phyloP scores from a whole-genome alignment of 1,140 invertebrate genomes.

The Leptinotarsa texana region DNA sequence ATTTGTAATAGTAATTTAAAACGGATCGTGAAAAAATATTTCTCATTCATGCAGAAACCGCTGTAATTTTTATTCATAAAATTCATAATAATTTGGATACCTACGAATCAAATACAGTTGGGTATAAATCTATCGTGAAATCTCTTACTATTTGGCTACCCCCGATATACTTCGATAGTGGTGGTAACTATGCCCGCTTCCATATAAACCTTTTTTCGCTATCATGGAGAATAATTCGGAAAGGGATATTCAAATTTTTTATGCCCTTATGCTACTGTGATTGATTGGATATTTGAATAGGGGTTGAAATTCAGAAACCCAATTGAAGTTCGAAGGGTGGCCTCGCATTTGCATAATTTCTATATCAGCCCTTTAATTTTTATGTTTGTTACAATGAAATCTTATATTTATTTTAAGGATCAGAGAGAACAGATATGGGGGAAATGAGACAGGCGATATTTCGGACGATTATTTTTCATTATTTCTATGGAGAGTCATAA shows the following conservation, averaged over 20 bases:
- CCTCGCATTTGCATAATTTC: conserved; percentile 24
- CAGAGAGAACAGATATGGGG: conserved; percentile 16
- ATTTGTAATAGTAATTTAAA: background rate
- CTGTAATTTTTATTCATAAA: no score
- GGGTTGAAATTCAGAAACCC: conserved; percentile 29
- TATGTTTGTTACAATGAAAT: conserved; percentile 24
- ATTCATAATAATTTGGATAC: no score
- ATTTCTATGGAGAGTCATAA: background rate
- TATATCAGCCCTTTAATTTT: conserved; percentile 27
- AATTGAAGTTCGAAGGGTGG: conserved; percentile 22
- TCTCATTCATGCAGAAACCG: background rate
- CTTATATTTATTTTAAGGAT: conserved; percentile 30
- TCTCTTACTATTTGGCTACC: background rate
- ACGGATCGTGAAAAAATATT: background rate
- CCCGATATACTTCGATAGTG: conserved; percentile 5
- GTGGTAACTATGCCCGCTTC: background rate
- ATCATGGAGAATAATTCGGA: conserved; percentile 21
- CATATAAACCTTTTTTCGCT: conserved; percentile 29
- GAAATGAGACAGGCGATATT: conserved; percentile 16
- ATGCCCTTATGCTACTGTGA: conserved; percentile 23
- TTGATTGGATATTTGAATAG: conserved; percentile 30
- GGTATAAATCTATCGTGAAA: background rate
- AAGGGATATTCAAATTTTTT: conserved; percentile 30
- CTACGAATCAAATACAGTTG: no score
- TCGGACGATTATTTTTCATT: conserved; percentile 11